Conservation (phyloP, 2,797 vertebrate species). For the Eremophila alpestris region DNA sequence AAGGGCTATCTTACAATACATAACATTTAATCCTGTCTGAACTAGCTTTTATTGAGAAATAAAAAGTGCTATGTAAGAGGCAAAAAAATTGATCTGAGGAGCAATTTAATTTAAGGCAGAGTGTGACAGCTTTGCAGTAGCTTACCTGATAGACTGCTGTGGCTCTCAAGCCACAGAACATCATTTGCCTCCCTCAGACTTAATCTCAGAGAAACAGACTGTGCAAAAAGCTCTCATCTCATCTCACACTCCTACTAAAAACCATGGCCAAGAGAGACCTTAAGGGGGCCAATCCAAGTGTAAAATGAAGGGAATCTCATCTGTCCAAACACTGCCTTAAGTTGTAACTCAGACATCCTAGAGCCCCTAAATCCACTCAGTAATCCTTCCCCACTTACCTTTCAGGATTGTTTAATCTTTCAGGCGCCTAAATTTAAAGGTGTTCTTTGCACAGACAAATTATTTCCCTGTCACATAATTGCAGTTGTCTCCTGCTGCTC, state of each 20-base stretch:
- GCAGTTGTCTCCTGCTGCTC: background rate
- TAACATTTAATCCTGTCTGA: conserved; percentile 18
- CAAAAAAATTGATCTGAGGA: conserved; percentile 4
- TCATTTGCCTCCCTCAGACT: background rate
- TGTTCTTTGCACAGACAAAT: background rate
- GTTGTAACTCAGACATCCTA: background rate
- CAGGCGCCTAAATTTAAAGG: background rate
- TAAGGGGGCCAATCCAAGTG: background rate
- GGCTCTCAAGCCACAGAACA: background rate
- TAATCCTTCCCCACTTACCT: background rate
- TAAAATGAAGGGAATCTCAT: background rate
- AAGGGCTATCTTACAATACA: background rate
- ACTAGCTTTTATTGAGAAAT: conserved; percentile 17
- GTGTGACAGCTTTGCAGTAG: background rate
- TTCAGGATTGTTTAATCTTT: background rate
- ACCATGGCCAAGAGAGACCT: background rate
- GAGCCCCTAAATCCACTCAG: background rate
- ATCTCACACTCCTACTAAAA: background rate
- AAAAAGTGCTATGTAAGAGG: conserved; percentile 16
- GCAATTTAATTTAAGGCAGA: background rate
- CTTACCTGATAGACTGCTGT: background rate
- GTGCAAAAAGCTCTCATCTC: background rate
- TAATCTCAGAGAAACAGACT: background rate
- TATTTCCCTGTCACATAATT: background rate
- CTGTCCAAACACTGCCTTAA: background rate